These are phyloP conservation scores for Latrodectus geometricus DNA, from an alignment of 1,140 invertebrate species.

Conservation along the genomic window DNA sequence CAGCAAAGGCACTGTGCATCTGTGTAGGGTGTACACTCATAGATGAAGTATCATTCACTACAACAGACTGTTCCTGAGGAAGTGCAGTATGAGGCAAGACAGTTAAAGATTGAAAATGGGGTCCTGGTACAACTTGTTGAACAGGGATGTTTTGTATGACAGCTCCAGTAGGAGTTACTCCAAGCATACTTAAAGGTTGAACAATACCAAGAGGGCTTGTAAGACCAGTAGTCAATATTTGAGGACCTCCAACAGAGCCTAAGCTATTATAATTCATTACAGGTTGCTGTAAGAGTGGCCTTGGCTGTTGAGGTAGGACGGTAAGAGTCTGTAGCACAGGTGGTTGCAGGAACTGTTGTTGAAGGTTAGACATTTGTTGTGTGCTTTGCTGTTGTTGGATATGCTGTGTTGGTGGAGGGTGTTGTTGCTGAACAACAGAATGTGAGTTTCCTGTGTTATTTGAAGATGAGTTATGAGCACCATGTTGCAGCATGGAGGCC, in stretches of 20 bases:
- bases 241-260: constrained; percentile 48
- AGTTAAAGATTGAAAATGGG: constrained; percentile 58
- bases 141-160: constrained; percentile 62
- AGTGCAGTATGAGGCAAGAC: constrained; percentile 56
- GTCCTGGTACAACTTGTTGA: constrained; percentile 57
- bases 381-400: constrained; percentile 36
- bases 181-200: constrained; percentile 60
- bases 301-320: constrained; percentile 56
- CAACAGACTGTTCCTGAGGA: constrained; percentile 59
- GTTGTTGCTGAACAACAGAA: constrained; percentile 30
- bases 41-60: constrained; percentile 60
- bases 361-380: constrained; percentile 36
- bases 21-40: constrained; percentile 57
- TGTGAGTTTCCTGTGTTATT: constrained; percentile 28
- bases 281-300: constrained; percentile 55
- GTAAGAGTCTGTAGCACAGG: constrained; percentile 60
- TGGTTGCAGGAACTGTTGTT: constrained; percentile 57
- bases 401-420: constrained; percentile 11
- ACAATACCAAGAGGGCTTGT: constrained; percentile 58
- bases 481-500: constrained; percentile 80
- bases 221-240: constrained; percentile 54
- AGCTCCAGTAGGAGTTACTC: constrained; percentile 51
- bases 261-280: constrained; percentile 60
- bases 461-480: constrained; percentile 72
- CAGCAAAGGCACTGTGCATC: constrained; percentile 63